Percentiles rank a stretch among this genome's conserved stretches.
phyloP scores from a whole-genome alignment of 2,113 vertebrate genomes.

The Osmerus mordax region DNA sequence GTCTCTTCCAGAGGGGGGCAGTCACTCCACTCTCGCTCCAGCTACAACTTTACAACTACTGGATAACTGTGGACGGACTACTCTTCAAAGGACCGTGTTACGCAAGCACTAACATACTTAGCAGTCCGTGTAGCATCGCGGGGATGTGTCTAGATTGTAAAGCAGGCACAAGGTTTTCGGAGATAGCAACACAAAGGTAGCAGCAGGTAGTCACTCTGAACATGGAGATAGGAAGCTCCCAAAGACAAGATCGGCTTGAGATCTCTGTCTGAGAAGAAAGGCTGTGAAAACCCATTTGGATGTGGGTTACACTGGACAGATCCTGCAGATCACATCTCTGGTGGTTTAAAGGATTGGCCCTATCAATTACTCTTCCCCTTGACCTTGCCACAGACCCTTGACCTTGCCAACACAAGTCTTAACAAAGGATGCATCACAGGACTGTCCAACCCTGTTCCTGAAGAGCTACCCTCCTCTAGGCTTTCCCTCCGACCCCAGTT shows the following conservation, averaged over 20 bases:
- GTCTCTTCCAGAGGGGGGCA: slow-evolving; percentile 39
- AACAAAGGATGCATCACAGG: neutral
- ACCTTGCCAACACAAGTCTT: neutral
- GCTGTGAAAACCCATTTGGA: no score
- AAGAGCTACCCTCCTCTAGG: no score
- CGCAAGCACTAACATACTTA: neutral
- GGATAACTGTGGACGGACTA: neutral
- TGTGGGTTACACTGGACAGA: no score
- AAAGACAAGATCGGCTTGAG: no score
- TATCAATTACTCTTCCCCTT: no score
- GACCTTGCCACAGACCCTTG: neutral
- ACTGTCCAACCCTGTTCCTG: neutral
- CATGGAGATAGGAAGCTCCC: no score
- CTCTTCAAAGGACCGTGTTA: slow-evolving; percentile 17
- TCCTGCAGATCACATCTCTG: no score
- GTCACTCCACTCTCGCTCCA: slow-evolving; percentile 19
- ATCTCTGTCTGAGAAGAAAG: no score
- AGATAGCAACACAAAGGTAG: neutral
- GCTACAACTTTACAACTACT: slow-evolving; percentile 1
- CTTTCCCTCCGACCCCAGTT: no score
- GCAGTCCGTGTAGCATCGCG: slow-evolving; percentile 5
- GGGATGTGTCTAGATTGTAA: neutral
- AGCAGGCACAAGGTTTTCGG: neutral
- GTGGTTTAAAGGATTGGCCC: no score
- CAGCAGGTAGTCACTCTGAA: no score